phyloP scores from a whole-genome alignment of 2,113 vertebrate genomes.

The Peromyscus maniculatus region DNA sequence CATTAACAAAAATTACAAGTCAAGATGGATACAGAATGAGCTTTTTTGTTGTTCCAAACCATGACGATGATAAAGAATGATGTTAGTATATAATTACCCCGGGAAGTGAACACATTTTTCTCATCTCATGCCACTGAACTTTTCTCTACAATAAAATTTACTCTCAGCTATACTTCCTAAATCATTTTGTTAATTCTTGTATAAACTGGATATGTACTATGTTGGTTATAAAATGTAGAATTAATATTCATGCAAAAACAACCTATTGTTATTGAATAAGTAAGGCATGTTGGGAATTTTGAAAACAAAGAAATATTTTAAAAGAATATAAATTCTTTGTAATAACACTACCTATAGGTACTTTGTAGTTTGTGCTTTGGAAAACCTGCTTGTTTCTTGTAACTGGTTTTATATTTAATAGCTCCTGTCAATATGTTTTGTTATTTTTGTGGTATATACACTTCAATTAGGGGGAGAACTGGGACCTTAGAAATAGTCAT shows the following conservation, averaged over 20 bases:
- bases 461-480: neutral
- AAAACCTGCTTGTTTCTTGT: neutral
- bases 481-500: neutral
- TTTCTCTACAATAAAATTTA: neutral
- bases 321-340: neutral
- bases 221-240: neutral
- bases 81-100: neutral
- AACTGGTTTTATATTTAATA: neutral
- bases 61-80: neutral
- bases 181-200: neutral
- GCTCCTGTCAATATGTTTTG: neutral
- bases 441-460: neutral
- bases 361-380: neutral
- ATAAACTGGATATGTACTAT: neutral
- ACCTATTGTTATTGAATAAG: neutral
- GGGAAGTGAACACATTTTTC: neutral
- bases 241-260: neutral
- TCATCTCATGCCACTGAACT: neutral
- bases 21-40: neutral
- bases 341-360: neutral
- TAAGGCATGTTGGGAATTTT: neutral
- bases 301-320: slow-evolving; percentile 15
- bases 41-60: neutral
- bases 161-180: neutral
- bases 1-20: neutral